These are phyloP conservation scores for Pipistrellus pipistrellus DNA, from an alignment of 2,797 vertebrate species.

Conservation along the genomic window DNA sequence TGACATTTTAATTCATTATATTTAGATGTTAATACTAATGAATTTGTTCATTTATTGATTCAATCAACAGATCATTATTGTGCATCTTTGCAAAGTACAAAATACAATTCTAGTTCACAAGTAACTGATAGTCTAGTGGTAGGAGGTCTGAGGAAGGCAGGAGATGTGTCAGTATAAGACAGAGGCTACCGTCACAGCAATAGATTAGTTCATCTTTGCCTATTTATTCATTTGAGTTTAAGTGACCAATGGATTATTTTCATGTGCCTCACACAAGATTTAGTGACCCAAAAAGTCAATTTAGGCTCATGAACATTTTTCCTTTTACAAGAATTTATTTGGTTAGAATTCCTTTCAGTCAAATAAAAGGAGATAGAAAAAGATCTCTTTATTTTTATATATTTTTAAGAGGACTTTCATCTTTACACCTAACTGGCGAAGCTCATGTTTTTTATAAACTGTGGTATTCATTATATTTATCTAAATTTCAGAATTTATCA, in stretches of 20 bases:
- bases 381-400: slow-evolving; percentile 29
- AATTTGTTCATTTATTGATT: slow-evolving; percentile 46
- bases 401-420: slow-evolving; percentile 81
- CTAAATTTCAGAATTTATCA: slow-evolving; percentile 47
- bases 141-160: background rate
- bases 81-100: slow-evolving; percentile 43
- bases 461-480: slow-evolving; percentile 47
- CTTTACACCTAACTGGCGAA: slow-evolving; percentile 85
- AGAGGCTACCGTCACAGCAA: background rate
- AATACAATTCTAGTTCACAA: background rate
- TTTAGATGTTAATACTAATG: slow-evolving; percentile 23
- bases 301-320: slow-evolving; percentile 5
- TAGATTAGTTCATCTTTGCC: background rate
- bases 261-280: slow-evolving; percentile 36
- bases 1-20: slow-evolving; percentile 56
- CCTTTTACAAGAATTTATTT: slow-evolving; percentile 60
- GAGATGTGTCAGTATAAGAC: background rate
- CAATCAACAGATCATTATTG: background rate
- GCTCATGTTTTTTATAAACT: slow-evolving; percentile 87
- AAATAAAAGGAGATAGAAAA: slow-evolving; percentile 52
- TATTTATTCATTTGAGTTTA: slow-evolving; percentile 36
- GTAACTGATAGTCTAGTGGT: slow-evolving; percentile 7
- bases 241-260: slow-evolving; percentile 54
- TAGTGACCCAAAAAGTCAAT: slow-evolving; percentile 18
- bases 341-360: slow-evolving; percentile 45